Conservation (phyloP, 2,113 vertebrate genomes). For the Bubo blakistoni region DNA sequence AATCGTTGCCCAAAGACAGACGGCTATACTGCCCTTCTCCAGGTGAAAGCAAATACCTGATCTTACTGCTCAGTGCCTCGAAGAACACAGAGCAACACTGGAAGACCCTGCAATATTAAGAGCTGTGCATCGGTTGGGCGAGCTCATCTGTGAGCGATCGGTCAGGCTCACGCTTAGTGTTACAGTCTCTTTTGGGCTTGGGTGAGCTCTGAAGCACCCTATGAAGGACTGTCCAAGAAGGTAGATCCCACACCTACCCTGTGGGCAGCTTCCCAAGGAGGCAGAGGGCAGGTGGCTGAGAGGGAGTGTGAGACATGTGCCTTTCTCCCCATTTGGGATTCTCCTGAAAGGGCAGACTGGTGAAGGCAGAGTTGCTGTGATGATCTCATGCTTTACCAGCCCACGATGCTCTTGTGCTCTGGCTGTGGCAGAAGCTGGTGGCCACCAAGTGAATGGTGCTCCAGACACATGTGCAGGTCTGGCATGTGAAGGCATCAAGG, state of each 20-base stretch:
- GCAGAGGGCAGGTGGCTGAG: not conserved
- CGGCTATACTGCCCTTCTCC: not conserved
- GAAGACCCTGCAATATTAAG: not conserved
- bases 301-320: too few relatives aligned
- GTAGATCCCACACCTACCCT: not conserved
- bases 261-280: not conserved
- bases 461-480: not conserved
- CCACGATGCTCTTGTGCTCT: not conserved
- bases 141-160: not conserved
- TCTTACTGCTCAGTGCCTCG: not conserved
- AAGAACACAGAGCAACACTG: not conserved
- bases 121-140: not conserved
- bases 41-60: not conserved
- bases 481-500: rapidly evolving
- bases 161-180: not conserved
- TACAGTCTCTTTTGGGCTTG: not conserved
- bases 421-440: not conserved
- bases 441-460: not conserved
- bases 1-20: not conserved
- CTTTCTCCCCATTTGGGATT: rapidly evolving
- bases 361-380: not conserved
- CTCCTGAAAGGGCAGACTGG: not conserved
- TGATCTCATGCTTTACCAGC: not conserved
- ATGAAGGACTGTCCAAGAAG: not conserved
- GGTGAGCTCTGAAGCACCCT: not conserved